phyloP scores from a whole-genome alignment of 1,140 invertebrate genomes.

The Drosophila tani region DNA sequence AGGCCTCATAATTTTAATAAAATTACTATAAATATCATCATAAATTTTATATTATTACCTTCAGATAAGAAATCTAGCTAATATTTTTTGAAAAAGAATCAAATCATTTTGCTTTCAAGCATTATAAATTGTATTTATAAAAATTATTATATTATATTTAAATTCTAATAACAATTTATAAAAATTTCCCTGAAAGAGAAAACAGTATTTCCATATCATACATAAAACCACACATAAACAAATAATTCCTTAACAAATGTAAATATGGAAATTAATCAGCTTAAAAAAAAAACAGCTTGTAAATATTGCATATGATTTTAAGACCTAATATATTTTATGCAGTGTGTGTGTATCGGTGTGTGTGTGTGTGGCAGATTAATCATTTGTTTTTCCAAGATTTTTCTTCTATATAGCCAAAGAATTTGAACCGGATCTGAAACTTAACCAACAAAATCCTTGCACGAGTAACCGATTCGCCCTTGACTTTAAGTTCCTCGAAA shows the following conservation, averaged over 20 bases:
- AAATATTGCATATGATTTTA: conserved; percentile 71
- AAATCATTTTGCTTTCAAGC: background rate
- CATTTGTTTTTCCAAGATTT: conserved; percentile 37
- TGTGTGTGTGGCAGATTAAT: conserved; percentile 27
- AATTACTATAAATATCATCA: background rate
- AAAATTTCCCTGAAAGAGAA: background rate
- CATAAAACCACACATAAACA: conserved; percentile 18
- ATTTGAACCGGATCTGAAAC: conserved; percentile 31
- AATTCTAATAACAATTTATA: background rate
- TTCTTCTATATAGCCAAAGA: conserved; percentile 29
- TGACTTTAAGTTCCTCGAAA: conserved; percentile 61
- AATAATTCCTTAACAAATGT: background rate
- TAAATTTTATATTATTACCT: background rate
- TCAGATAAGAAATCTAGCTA: background rate
- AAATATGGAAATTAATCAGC: background rate
- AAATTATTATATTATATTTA: too few relatives aligned
- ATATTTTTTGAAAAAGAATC: background rate
- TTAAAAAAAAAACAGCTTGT: conserved; percentile 32
- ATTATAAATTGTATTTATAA: too few relatives aligned
- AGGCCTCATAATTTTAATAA: background rate
- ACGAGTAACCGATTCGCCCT: conserved; percentile 84
- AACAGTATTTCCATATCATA: conserved; percentile 15
- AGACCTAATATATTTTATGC: conserved; percentile 1
- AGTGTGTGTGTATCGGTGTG: conserved; percentile 30
- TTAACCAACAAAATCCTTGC: conserved; percentile 75